Evolutionary conservation across 2,797 vertebrate genomes (phyloP).

Genomic region (Rhodeus uyekii): DNA sequence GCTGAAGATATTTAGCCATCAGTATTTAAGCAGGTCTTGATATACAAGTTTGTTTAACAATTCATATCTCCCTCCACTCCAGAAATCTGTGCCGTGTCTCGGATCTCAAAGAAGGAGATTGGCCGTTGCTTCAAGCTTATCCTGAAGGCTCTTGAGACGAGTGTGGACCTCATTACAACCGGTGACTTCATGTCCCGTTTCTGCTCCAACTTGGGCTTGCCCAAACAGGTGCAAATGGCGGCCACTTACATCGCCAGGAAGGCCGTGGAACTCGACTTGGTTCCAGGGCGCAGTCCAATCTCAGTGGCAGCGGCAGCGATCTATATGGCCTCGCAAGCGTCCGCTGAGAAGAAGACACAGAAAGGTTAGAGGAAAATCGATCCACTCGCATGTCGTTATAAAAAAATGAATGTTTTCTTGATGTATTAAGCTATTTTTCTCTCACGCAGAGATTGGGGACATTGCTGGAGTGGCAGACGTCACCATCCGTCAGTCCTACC

Average conservation of each 20-base stretch:
- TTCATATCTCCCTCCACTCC: background rate
- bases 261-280: constrained; percentile 94
- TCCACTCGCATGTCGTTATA: background rate
- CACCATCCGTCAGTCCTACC: constrained; percentile 96
- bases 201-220: constrained; percentile 93
- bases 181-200: constrained; percentile 99
- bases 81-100: constrained; percentile 98
- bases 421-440: background rate
- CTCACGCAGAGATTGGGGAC: constrained; percentile 90
- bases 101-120: constrained; percentile 99
- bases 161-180: constrained; percentile 97
- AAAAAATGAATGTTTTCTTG: background rate
- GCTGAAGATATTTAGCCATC: background rate
- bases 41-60: background rate
- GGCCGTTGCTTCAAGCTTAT: constrained; percentile 93
- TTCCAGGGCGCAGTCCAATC: constrained; percentile 96
- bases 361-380: constrained; percentile 83
- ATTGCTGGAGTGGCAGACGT: constrained; percentile 97
- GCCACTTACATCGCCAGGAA: constrained; percentile 96
- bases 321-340: constrained; percentile 99
- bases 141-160: constrained; percentile 97
- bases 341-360: constrained; percentile 96
- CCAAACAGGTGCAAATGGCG: constrained; percentile 98
- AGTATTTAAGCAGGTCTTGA: background rate
- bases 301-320: constrained; percentile 98